Evolutionary conservation across 2,113 vertebrate genomes (phyloP), one percentile per base, ranked within the genome.

Genomic region (Hydrochoerus hydrochaeris): DNA sequence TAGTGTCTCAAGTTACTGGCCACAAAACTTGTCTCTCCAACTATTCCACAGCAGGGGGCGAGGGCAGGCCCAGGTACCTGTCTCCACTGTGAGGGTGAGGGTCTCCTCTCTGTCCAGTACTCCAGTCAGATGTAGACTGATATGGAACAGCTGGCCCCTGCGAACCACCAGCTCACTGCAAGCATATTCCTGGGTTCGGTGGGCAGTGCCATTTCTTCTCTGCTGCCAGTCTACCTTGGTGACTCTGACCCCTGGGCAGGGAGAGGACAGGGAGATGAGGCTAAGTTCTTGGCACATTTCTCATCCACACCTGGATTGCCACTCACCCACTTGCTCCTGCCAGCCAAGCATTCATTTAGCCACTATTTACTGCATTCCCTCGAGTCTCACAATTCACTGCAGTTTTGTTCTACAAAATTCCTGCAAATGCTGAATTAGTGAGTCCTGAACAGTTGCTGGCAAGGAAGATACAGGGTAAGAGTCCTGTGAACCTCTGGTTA

Each of bases 61-160:
- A 5, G 2, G 5, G 12, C 0, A 28, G 94, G 83, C 65, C 30
- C 14, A 24, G 0, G 96, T 98, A 99, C 99, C 99, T 95, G 98
- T 99, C 96, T 99, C 98, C 65, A 97, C 98, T 1, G 98, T 95
- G 95, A 99, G 98, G 38, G 95, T 93, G 3, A 99, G 57, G 46
- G 75, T 96, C 92, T 99, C 99, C n/a, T 95, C 94, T 0, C 38
- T 17, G 54, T 98, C 95, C 71, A 80, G 93, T 0, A 86, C 14
- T 22, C 98, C 95, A 83, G 95, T 99, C 67, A 98, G 98, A 90
- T 98, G 97, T 67, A 99, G 77, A 0, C 81, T 97, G n/a, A 99
- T 85, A 0, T 0, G 28, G 91, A 99, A 98, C 49, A 13, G 1
- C 80, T 99, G 98, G 73, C 98, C 99, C 30, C 99, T 95, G 92